A percentile compares a stretch with the other conserved stretches of the same genome.
Conservation (phyloP, 92 coral and sea anemone genomes). For the Zoanthus sociatus region DNA sequence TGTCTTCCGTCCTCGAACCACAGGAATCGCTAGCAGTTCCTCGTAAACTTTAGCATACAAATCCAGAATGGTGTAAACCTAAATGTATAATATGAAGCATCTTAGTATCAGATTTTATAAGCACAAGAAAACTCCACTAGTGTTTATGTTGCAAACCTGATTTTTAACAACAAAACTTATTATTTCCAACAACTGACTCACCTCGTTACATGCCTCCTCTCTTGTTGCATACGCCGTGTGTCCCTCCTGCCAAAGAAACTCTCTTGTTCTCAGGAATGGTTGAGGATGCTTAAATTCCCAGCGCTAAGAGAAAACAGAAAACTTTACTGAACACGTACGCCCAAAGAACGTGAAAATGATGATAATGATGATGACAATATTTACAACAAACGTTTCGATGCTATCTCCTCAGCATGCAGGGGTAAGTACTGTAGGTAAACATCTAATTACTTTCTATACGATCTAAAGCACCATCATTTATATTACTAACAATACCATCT, state of each 20-base stretch:
- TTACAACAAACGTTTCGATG: too few species aligned
- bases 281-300: constrained; percentile 99
- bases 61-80: constrained; percentile 91
- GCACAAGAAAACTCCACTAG: background rate
- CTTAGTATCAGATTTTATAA: background rate
- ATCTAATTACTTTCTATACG: too few species aligned
- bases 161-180: background rate
- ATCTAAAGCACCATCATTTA: too few species aligned
- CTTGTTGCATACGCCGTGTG: constrained; percentile 91
- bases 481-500: too few species aligned
- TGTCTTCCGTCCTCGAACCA: constrained; percentile 89
- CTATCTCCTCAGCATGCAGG: too few species aligned
- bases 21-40: constrained; percentile 93
- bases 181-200: background rate
- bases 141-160: too few species aligned
- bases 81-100: background rate
- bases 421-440: too few species aligned
- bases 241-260: constrained; percentile 99
- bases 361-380: too few species aligned
- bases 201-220: constrained; percentile 91
- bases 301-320: constrained; percentile 60
- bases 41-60: constrained; percentile 87
- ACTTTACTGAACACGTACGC: background rate
- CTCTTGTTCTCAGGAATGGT: constrained; percentile 95
- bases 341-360: too few species aligned